phyloP scores from a whole-genome alignment of 2,888 invertebrate genomes.

The Melieria crassipennis region DNA sequence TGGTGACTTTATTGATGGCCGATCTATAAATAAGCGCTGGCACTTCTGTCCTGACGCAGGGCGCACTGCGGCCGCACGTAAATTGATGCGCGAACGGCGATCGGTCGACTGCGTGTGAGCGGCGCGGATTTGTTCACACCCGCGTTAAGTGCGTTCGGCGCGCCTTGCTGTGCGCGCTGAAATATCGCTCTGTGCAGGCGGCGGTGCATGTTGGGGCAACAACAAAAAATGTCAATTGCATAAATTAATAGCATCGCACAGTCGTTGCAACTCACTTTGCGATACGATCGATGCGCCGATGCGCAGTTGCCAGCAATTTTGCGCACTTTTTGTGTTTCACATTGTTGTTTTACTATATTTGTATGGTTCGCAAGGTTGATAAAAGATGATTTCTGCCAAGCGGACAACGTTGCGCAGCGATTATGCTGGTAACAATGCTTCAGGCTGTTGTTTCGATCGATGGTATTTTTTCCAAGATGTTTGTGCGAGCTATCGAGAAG shows the following conservation, averaged over 20 bases:
- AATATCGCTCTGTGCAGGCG: slow-evolving; percentile 26
- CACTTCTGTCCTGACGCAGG: background rate
- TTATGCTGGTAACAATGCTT: too few relatives aligned
- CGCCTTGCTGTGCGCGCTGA: too few relatives aligned
- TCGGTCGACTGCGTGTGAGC: background rate
- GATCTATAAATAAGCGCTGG: slow-evolving; percentile 33
- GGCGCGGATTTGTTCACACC: slow-evolving; percentile 33
- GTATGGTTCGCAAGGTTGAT: too few relatives aligned
- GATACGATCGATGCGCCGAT: slow-evolving; percentile 16
- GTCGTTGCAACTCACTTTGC: slow-evolving; percentile 26
- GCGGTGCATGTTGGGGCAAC: slow-evolving; percentile 26
- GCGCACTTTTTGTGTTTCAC: too few relatives aligned
- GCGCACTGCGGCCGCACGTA: slow-evolving; percentile 1
- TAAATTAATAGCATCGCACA: slow-evolving; percentile 37
- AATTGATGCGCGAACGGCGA: background rate
- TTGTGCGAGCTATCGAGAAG: too few relatives aligned
- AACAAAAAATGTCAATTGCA: slow-evolving; percentile 39
- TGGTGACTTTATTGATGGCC: slow-evolving; percentile 27
- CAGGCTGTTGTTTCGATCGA: too few relatives aligned
- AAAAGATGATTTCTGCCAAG: too few relatives aligned
- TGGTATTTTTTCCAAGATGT: too few relatives aligned
- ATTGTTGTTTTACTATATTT: too few relatives aligned
- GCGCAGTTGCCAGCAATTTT: too few relatives aligned
- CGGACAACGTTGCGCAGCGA: too few relatives aligned
- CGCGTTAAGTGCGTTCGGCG: slow-evolving; percentile 34